A percentile compares a stretch with the other conserved stretches of the same genome.
These are phyloP conservation scores for Drepanosiphum platanoidis DNA, from an alignment of 2,888 invertebrate species.

Conservation along the genomic window DNA sequence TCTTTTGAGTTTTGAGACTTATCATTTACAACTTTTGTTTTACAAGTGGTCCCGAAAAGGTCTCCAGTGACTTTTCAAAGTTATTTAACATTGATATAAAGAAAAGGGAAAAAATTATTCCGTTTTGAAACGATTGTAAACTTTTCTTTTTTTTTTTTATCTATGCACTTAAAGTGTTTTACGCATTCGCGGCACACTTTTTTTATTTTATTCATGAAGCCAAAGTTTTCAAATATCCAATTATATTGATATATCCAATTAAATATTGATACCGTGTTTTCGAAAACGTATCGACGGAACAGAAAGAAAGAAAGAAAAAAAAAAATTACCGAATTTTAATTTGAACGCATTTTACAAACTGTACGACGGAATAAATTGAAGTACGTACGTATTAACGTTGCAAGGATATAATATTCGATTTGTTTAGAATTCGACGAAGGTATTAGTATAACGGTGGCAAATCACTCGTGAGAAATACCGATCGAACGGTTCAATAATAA, in stretches of 20 bases:
- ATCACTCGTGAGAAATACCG: too few relatives aligned
- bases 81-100: neutral
- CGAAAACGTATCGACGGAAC: neutral
- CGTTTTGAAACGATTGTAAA: neutral
- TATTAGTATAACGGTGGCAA: too few relatives aligned
- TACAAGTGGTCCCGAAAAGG: neutral
- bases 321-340: neutral
- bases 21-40: neutral
- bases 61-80: neutral
- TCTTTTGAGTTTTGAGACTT: too few relatives aligned
- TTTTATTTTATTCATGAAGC: neutral
- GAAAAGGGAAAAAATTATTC: neutral
- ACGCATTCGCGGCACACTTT: neutral
- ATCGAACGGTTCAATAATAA: too few relatives aligned
- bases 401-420: too few relatives aligned
- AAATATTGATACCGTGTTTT: too few relatives aligned
- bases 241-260: neutral
- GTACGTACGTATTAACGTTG: too few relatives aligned
- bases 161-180: neutral
- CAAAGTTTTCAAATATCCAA: slow-evolving; percentile 10
- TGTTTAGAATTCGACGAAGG: too few relatives aligned
- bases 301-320: too few relatives aligned
- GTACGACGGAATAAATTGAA: neutral
- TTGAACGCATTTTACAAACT: neutral
- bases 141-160: neutral